Conservation (phyloP, 2,888 invertebrate genomes). For the Andrena bucephala region DNA sequence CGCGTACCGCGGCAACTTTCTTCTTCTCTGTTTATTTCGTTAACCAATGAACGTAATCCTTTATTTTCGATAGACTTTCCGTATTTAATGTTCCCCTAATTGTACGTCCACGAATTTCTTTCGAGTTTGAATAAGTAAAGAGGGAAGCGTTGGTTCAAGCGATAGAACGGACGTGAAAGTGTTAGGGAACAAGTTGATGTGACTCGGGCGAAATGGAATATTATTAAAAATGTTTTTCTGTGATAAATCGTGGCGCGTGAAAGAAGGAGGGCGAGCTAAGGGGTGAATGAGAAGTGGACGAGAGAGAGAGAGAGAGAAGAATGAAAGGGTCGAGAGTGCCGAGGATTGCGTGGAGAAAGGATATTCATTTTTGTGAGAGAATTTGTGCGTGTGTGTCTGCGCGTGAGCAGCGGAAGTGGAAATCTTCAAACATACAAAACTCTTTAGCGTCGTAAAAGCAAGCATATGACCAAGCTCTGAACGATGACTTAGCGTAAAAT, state of each 20-base stretch:
- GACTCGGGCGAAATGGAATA: slow-evolving; percentile 60
- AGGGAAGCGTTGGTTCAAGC: not conserved
- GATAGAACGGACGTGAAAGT: slow-evolving; percentile 7
- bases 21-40: not conserved
- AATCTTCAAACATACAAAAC: slow-evolving; percentile 47
- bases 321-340: slow-evolving; percentile 30
- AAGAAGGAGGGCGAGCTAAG: not conserved
- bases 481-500: slow-evolving; percentile 60
- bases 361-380: slow-evolving; percentile 15
- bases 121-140: not conserved
- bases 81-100: not conserved
- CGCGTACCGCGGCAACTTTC: not conserved
- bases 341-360: not conserved
- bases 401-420: slow-evolving; percentile 18
- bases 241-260: slow-evolving; percentile 78
- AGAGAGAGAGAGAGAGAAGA: not conserved
- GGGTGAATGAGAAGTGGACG: not conserved
- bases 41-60: not conserved
- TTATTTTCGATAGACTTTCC: not conserved
- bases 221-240: slow-evolving; percentile 83
- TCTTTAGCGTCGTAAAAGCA: slow-evolving; percentile 63
- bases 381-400: not conserved
- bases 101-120: too few relatives aligned
- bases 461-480: slow-evolving; percentile 72
- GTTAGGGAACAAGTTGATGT: slow-evolving; percentile 15